A percentile compares a stretch with the other conserved stretches of the same genome.
phyloP scores from a whole-genome alignment of 92 coral and sea anemone genomes.

The Muricea muricata region DNA sequence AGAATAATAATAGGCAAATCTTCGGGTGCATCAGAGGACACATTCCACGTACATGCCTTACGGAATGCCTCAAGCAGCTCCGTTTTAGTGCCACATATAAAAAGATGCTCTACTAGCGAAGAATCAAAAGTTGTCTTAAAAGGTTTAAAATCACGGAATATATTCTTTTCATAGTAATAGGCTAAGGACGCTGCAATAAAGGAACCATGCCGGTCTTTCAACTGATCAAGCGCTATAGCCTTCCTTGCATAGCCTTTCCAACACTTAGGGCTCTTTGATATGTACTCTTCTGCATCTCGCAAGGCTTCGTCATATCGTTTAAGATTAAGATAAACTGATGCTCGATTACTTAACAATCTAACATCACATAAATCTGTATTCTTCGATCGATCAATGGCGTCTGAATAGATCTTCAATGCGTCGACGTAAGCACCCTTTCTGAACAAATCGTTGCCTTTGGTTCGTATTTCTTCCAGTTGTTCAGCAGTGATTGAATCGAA shows the following conservation, averaged over 20 bases:
- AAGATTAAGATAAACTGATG: constrained; percentile 52
- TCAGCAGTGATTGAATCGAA: not conserved
- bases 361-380: constrained; percentile 22
- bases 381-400: constrained; percentile 14
- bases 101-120: not conserved
- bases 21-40: not conserved
- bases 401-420: constrained; percentile 31
- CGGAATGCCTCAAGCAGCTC: not conserved
- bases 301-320: constrained; percentile 9
- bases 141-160: constrained; percentile 39
- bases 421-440: not conserved
- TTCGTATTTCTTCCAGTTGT: constrained; percentile 14
- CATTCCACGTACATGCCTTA: not conserved
- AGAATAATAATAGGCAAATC: not conserved
- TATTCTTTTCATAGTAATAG: not conserved
- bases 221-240: constrained; percentile 41
- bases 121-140: not conserved
- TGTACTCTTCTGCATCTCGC: constrained; percentile 43
- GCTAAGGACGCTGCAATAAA: constrained; percentile 41
- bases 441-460: constrained; percentile 38
- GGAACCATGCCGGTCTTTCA: constrained; percentile 19
- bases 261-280: constrained; percentile 12
- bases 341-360: constrained; percentile 45
- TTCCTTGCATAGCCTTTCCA: constrained; percentile 55
- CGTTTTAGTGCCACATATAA: not conserved